Percentiles rank a stretch among this genome's conserved stretches.
Conservation (phyloP, 2,113 vertebrate species). For the Nansenia antarctica region DNA sequence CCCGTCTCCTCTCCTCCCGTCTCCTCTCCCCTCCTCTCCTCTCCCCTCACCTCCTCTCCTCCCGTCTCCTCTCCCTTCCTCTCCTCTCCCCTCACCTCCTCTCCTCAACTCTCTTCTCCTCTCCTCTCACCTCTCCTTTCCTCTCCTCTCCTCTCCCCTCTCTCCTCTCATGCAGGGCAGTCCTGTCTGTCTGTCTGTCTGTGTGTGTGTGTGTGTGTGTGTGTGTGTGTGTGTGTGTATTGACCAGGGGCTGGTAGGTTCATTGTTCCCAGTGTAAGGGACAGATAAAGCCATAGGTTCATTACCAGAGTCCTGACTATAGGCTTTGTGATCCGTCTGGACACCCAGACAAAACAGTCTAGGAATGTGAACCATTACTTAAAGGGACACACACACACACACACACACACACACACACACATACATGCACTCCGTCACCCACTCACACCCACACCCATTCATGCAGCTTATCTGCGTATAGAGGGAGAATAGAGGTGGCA, state of each 20-base stretch:
- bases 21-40: neutral
- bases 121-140: neutral
- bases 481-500: neutral
- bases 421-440: slow-evolving; percentile 1
- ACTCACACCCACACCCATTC: slow-evolving; percentile 28
- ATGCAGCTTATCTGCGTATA: neutral
- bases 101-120: neutral
- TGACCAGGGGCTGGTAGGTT: neutral
- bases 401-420: slow-evolving; percentile 23
- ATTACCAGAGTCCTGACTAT: slow-evolving; percentile 26
- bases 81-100: slow-evolving; percentile 13
- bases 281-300: slow-evolving; percentile 36
- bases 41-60: neutral
- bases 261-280: slow-evolving; percentile 21
- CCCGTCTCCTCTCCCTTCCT: neutral
- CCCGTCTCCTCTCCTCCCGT: neutral
- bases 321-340: slow-evolving; percentile 30
- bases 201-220: neutral
- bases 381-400: neutral
- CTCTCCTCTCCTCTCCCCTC: neutral
- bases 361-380: slow-evolving; percentile 17
- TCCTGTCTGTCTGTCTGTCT: neutral
- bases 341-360: slow-evolving; percentile 39
- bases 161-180: neutral
- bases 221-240: neutral